phyloP scores from a whole-genome alignment of 2,113 vertebrate genomes.

The Tonatia bakeri region DNA sequence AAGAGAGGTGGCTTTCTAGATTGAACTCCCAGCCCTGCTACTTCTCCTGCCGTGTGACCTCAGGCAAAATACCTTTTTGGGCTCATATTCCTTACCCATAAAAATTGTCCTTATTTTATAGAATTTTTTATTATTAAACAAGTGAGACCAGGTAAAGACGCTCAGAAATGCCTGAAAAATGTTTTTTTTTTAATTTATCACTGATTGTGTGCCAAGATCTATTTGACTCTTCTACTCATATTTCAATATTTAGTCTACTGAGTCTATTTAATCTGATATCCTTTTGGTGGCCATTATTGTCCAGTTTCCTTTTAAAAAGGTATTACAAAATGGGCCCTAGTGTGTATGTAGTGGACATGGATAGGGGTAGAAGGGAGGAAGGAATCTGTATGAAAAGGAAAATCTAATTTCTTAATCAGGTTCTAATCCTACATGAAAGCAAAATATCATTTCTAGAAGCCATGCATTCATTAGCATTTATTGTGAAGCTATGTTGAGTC shows the following conservation, averaged over 20 bases:
- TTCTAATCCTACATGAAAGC: not conserved
- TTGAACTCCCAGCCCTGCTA: not conserved
- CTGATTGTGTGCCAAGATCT: not conserved
- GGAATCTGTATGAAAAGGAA: not conserved
- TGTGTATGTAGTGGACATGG: not conserved
- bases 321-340: not conserved
- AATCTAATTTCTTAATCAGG: not conserved
- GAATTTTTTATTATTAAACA: not conserved
- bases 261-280: not conserved
- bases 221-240: not conserved
- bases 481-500: not conserved
- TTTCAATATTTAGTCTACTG: not conserved
- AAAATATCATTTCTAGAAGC: not conserved
- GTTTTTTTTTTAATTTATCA: not conserved
- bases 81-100: not conserved
- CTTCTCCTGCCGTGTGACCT: not conserved
- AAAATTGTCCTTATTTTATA: not conserved
- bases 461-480: not conserved
- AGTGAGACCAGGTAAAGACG: not conserved
- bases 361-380: too few species aligned
- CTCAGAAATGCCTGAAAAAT: not conserved
- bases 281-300: not conserved
- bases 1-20: not conserved
- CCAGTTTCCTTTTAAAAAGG: not conserved
- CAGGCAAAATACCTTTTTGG: not conserved